Base-by-base conservation (phyloP, 2,888 invertebrate genomes). In the Diplazon laetatorius region DNA sequence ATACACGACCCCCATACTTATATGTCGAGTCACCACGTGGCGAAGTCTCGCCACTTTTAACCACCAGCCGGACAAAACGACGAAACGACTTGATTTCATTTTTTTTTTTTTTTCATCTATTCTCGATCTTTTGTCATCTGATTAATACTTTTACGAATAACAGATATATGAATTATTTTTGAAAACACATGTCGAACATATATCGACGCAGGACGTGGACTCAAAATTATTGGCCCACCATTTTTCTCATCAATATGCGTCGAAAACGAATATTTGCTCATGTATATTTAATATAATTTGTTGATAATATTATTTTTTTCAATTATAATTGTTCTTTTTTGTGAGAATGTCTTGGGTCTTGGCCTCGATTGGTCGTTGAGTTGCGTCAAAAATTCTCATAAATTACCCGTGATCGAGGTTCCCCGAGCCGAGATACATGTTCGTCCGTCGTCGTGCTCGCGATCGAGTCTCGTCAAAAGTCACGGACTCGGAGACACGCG, bases 391-490 rank as follows among this genome's bases (percentile, higher is more conserved):
- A 68, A 59, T 25, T 63, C 72, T 73, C 57, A 77, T 77, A 69
- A 77, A 77, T 77, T 69, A 77, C 68, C 55, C 77, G 63, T 73
- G 77, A 60, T 63, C 48, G 48, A 14, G 14, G 57, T n/a, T 37
- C 30, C 16, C 25, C n/a, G n/a, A 16, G 20, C 4, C 18, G 50
- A 62, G 50, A 25, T n/a, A 60, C 39, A 12, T 16, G 65, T 52
- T 39, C 50, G 35, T 18, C 55, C 48, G 46, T 14, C 71, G 25
- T 66, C 16, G 35, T 66, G 30, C 46, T 48, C 37, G 46, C 25
- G 39, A 57, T 63, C 68, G 46, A 68, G 62, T 57, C 72, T 72
- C 62, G 76, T 72, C 77, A 77, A 77, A 72, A 68, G 72, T 68
- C 62, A 52, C 71, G 60, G 59, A 59, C 60, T 9, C 12, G 10